Conservation (phyloP, 1,140 invertebrate species). For the Caenorhabditis latens region DNA sequence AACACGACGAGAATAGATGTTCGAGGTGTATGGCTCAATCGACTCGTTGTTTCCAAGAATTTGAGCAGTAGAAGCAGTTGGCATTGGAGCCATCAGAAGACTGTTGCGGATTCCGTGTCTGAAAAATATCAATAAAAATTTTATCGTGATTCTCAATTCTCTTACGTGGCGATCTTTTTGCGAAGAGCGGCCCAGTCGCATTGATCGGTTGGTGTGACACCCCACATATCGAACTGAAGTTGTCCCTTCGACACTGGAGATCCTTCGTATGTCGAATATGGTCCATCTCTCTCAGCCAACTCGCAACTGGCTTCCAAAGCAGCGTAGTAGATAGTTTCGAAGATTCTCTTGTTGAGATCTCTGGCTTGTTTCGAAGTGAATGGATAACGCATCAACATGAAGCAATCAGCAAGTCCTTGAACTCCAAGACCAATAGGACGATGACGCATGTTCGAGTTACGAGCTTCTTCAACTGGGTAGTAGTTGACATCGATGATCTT, state of each 20-base stretch:
- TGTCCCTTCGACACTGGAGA: slow-evolving; percentile 94
- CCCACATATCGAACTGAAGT: slow-evolving; percentile 98
- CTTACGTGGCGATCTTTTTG: slow-evolving; percentile 83
- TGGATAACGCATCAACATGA: slow-evolving; percentile 92
- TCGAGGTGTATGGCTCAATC: slow-evolving; percentile 97
- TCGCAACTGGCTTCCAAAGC: slow-evolving; percentile 96
- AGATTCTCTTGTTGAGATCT: slow-evolving; percentile 93
- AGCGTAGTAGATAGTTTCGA: slow-evolving; percentile 98
- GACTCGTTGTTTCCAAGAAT: slow-evolving; percentile 99
- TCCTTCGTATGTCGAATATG: slow-evolving; percentile 92
- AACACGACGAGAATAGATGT: slow-evolving; percentile 93
- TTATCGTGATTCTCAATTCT: background rate
- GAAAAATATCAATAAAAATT: background rate
- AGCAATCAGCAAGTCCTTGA: slow-evolving; percentile 95
- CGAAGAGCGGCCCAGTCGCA: slow-evolving; percentile 92
- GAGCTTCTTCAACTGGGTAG: slow-evolving; percentile 88
- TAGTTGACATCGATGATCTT: slow-evolving; percentile 97
- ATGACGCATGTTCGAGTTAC: slow-evolving; percentile 89
- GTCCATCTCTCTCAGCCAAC: slow-evolving; percentile 84
- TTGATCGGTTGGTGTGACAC: slow-evolving; percentile 86
- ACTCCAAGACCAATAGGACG: slow-evolving; percentile 93
- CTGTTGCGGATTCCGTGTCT: slow-evolving; percentile 92
- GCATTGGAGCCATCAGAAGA: slow-evolving; percentile 95
- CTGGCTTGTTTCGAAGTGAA: slow-evolving; percentile 87
- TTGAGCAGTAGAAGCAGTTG: slow-evolving; percentile 98